Evolutionary conservation across 53 echinoderm and acorn worm species (phyloP), one percentile per base, ranked within the genome.

Genomic region (Paracentrotus lividus): DNA sequence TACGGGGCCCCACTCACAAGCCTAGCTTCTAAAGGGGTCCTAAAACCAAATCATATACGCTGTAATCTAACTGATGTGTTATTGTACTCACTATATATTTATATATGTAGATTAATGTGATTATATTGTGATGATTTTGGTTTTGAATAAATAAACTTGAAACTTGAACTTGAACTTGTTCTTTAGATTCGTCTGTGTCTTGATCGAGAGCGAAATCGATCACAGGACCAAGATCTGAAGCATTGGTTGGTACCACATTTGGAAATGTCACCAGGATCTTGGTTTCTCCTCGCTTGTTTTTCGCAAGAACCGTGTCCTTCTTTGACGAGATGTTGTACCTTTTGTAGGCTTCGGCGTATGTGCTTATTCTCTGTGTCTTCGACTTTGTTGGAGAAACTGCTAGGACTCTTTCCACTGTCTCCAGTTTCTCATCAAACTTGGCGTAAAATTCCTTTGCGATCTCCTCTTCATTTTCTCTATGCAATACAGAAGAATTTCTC

Each of bases 301-400:
- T 91, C 34, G 40, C 91, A 91, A 91, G 3, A 1, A 91, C 91
- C 91, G 69, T 69, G 24, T 76, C 91, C 32, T 69, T 75, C 54
- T 91, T 91, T 1, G 91, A 91, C 23, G 91, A 49, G 34, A 91
- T 75, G 76, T 91, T 91, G 75, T 91, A 91, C 36, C 75, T 91
- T 76, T 91, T 91, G 33, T 32, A 72, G 24, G 91, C 91, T 72
- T 91, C 54, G 15, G 34, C 69, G 36, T 91, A 91, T 8, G 54
- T 34, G 75, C 53, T 44, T 31, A 91, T 91, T 75, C 91, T 75
- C 14, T 75, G 47, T 2, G 36, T 12, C 52, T 69, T 49, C 29
- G 72, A 72, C 24, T 31, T 66, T 20, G 31, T 29, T 1, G 91
- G 45, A 15, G 49, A 91, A 29, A 91, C 91, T 26, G 51, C 76